Evolutionary conservation across 2,113 vertebrate species (phyloP).

Genomic region (Plotosus lineatus): DNA sequence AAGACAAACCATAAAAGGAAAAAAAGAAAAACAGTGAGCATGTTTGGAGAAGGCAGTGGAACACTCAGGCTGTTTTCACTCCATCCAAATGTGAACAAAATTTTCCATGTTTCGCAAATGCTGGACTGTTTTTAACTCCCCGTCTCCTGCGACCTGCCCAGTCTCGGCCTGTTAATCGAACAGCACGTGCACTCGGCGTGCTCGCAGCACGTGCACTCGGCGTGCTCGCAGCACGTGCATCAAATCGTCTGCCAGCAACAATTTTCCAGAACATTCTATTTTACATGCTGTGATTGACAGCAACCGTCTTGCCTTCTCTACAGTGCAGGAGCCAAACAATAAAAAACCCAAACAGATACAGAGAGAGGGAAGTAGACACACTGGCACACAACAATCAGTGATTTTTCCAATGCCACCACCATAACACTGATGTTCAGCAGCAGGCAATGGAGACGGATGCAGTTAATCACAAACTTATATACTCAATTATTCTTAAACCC

Average conservation of each 20-base stretch:
- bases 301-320: conserved; percentile 26
- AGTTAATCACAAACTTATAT: neutral
- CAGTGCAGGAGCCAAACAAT: conserved; percentile 15
- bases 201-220: conserved; percentile 38
- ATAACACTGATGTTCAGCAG: neutral
- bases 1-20: conserved; percentile 7
- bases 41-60: conserved; percentile 33
- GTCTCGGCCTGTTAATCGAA: neutral
- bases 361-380: too few relatives aligned
- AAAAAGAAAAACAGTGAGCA: neutral
- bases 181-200: conserved; percentile 7
- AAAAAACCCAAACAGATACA: neutral
- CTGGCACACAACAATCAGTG: too few relatives aligned
- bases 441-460: neutral
- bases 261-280: conserved; percentile 18
- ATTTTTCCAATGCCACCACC: too few relatives aligned
- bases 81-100: conserved; percentile 48
- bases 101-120: conserved; percentile 41
- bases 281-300: conserved; percentile 5
- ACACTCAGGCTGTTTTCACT: neutral
- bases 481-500: neutral
- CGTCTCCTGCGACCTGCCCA: conserved; percentile 10
- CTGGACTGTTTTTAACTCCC: neutral
- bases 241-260: conserved; percentile 12
- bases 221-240: conserved; percentile 32